A percentile compares a stretch with the other conserved stretches of the same genome.
These are phyloP conservation scores for Arrhamphus sclerolepis DNA, from an alignment of 2,797 vertebrate genomes.

Conservation along the genomic window DNA sequence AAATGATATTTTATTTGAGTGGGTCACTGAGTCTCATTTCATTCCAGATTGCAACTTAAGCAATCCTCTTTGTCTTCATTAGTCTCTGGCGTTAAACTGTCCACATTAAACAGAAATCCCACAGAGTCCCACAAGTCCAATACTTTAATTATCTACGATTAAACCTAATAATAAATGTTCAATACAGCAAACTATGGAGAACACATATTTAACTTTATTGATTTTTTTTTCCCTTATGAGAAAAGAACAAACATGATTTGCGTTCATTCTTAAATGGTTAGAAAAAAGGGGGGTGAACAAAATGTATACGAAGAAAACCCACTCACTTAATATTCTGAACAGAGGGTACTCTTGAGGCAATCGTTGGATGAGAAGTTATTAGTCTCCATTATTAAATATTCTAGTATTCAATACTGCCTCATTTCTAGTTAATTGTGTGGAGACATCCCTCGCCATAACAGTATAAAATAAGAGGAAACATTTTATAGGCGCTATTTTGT, in stretches of 20 bases:
- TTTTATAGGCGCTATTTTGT: slow-evolving; percentile 12
- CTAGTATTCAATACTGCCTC: slow-evolving; percentile 5
- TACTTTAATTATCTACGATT: too few species aligned
- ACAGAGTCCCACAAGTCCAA: too few species aligned
- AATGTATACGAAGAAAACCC: background rate
- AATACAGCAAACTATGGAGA: too few species aligned
- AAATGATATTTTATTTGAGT: too few species aligned
- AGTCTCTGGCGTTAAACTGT: too few species aligned
- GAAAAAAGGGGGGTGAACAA: slow-evolving; percentile 19
- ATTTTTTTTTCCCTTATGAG: too few species aligned
- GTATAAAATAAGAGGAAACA: slow-evolving; percentile 27
- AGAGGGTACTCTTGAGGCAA: slow-evolving; percentile 14
- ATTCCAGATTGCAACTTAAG: too few species aligned
- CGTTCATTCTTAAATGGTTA: background rate
- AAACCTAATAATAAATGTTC: too few species aligned
- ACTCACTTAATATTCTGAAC: slow-evolving; percentile 16
- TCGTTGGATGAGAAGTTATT: slow-evolving; percentile 28
- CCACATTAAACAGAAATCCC: too few species aligned
- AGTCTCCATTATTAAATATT: slow-evolving; percentile 30
- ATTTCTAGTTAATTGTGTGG: slow-evolving; percentile 40
- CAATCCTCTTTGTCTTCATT: too few species aligned
- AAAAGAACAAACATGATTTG: slow-evolving; percentile 2
- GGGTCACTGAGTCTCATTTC: too few species aligned
- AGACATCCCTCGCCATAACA: slow-evolving; percentile 37
- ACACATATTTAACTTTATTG: too few species aligned